Percentiles rank a stretch among this genome's conserved stretches.
phyloP scores from a whole-genome alignment of 2,113 vertebrate genomes.

The Opisthocomus hoazin region DNA sequence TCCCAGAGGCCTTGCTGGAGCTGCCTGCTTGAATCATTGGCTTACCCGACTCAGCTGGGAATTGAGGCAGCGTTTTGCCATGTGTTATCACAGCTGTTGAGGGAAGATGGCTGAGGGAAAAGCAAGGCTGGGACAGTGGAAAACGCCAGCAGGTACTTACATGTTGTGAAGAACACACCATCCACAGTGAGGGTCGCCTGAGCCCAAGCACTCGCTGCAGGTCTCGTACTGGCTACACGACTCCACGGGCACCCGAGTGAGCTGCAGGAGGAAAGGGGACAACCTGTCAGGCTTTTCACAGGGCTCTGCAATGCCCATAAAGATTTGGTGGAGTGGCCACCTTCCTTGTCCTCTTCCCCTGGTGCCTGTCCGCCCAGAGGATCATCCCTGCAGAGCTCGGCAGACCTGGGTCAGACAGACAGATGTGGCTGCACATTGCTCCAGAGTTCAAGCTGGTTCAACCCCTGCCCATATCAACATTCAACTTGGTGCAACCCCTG shows the following conservation, averaged over 20 bases:
- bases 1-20: background rate
- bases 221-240: conserved; percentile 87
- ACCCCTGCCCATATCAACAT: background rate
- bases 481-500: background rate
- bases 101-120: background rate
- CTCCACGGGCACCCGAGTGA: conserved; percentile 93
- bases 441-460: background rate
- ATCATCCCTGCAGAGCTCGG: accelerated
- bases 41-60: background rate
- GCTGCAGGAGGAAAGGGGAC: conserved; percentile 68
- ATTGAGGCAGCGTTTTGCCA: background rate
- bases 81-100: accelerated
- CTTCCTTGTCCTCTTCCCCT: background rate
- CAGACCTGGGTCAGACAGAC: no score
- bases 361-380: background rate
- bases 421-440: background rate
- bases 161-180: conserved; percentile 98
- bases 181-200: conserved; percentile 94
- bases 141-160: conserved; percentile 74
- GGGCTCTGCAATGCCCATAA: no score
- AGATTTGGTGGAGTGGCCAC: accelerated
- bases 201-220: conserved; percentile 90
- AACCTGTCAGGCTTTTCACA: background rate
- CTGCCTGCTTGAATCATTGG: no score
- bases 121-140: background rate